Evolutionary conservation across 2,113 vertebrate genomes (phyloP).

Genomic region (Craseonycteris thonglongyai): DNA sequence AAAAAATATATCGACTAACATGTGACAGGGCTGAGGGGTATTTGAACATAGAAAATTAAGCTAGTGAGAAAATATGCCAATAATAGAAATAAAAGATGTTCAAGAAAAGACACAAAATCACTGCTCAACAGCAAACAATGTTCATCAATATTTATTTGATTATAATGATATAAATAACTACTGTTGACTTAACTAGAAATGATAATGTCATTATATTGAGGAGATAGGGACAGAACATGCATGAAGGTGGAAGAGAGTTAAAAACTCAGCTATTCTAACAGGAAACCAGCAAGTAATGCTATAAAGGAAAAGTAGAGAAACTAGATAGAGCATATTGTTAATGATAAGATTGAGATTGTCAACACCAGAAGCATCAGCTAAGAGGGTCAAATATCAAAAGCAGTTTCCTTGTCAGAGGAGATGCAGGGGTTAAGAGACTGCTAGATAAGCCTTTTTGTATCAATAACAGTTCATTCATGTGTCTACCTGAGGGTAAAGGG

Average conservation of each 20-base stretch:
- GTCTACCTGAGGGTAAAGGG: no score
- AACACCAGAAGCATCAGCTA: neutral
- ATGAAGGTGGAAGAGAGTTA: rapidly evolving
- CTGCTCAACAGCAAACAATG: neutral
- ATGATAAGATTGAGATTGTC: neutral
- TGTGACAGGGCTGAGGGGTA: neutral
- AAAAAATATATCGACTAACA: neutral
- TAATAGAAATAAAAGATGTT: neutral
- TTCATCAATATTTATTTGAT: neutral
- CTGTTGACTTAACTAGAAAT: neutral
- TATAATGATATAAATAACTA: neutral
- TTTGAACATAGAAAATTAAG: neutral
- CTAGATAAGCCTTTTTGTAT: neutral
- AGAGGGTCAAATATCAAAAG: neutral
- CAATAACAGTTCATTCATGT: neutral
- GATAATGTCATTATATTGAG: neutral
- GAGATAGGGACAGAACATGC: rapidly evolving
- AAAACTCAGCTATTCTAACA: neutral
- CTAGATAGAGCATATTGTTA: neutral
- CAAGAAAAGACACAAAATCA: neutral
- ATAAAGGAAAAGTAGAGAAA: neutral
- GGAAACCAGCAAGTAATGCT: neutral
- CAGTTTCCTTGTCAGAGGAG: neutral
- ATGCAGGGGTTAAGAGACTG: neutral
- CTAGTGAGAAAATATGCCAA: neutral